phyloP scores from a whole-genome alignment of 2,797 vertebrate species.

The Vultur gryphus region DNA sequence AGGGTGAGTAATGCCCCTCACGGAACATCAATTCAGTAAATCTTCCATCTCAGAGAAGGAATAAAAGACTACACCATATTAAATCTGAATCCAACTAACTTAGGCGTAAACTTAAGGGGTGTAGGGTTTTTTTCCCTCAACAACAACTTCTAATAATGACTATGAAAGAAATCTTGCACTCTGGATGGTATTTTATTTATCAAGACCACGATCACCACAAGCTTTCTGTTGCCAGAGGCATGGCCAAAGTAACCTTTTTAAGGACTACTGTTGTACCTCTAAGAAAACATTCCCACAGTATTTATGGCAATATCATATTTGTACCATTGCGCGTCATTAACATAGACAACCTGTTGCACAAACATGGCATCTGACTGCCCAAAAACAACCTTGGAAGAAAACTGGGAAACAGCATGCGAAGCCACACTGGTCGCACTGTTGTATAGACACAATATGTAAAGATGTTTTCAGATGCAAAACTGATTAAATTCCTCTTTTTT shows the following conservation, averaged over 20 bases:
- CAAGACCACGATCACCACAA: neutral
- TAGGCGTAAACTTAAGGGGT: neutral
- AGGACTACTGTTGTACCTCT: neutral
- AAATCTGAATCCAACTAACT: neutral
- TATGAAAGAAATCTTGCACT: neutral
- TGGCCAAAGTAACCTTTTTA: neutral
- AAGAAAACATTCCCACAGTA: neutral
- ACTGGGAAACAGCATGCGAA: neutral
- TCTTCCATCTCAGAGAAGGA: neutral
- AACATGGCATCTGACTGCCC: neutral
- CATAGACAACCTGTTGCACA: neutral
- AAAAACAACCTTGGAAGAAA: neutral
- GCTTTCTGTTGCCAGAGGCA: neutral
- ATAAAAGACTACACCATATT: neutral
- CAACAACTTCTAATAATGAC: neutral
- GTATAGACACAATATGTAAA: rapidly evolving
- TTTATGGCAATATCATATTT: neutral
- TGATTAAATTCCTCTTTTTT: neutral
- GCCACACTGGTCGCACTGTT: rapidly evolving
- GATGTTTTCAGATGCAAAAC: neutral
- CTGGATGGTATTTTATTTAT: neutral
- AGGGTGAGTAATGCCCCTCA: neutral
- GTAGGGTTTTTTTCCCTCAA: too few relatives aligned
- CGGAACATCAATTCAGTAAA: neutral
- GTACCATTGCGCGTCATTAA: neutral